Base-by-base conservation (phyloP, 2,797 vertebrate species). In the Acridotheres tristis region DNA sequence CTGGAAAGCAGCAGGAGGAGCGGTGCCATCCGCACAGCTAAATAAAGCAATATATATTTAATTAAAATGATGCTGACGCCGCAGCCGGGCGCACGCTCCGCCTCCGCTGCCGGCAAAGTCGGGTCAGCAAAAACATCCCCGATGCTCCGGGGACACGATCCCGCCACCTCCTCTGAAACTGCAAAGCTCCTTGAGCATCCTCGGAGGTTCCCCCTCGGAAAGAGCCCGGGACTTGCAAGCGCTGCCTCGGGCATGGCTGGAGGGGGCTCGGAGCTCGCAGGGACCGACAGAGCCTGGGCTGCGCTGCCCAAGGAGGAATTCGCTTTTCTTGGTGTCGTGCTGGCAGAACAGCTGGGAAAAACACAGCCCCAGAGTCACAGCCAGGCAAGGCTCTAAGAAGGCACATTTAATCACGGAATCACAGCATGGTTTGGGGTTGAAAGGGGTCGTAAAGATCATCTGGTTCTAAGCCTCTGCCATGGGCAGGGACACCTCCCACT, bases 61-160 rank as follows among this genome's bases (percentile, higher is more conserved):
- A 95, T 97, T 95, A 95, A 95, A 94, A 94, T 10, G 63, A 55
- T 91, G 93, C 94, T 95, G 94, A 95, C 7, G 29, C 26, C 2
- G 90, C 86, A 93, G 79, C 87, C 29, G 30, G 30, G 74, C 27
- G 94, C 82, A 78, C 72, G 50, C 66, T 65, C 40, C 34, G 3
- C 90, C 38, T 5, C 74, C 4, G 88, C 50, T 83, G 85, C 55
- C 11, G 29, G 62, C 79, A 63, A 81, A 93, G 85, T 18, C 20
- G 7, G 71, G 61, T 90, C 67, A 63, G 81, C 61, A 88, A 85
- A 90, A 89, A n/a, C 8, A 0, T n/a, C 74, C 38, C 9, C 68
- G 26, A 7, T 4, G 66, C 85, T 71, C 43, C 36, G 11, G 68
- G 81, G 91, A 67, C 7, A 25, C 5, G 5, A 71, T 72, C 62